A percentile compares a stretch with the other conserved stretches of the same genome.
Evolutionary conservation across 1,140 invertebrate species (phyloP).

Genomic region (Anthonomus grandis): DNA sequence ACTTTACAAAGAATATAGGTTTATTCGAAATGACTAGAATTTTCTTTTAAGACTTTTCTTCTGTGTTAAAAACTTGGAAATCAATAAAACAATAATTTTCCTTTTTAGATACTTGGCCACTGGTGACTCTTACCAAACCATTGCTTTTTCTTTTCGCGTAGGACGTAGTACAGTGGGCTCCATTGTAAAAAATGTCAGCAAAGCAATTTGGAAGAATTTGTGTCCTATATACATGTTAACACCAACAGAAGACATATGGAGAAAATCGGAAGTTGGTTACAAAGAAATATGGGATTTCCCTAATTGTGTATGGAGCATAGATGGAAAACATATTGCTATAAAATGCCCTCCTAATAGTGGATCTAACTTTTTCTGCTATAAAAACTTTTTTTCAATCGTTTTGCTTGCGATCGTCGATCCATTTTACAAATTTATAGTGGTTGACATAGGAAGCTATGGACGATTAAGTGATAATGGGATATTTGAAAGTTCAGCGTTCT

Average conservation of each 20-base stretch:
- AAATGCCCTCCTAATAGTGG: too few species aligned
- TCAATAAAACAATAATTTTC: neutral
- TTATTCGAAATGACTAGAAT: neutral
- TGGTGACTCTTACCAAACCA: neutral
- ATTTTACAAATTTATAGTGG: constrained; percentile 12
- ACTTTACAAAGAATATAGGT: too few species aligned
- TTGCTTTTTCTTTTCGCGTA: neutral
- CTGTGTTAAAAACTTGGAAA: neutral
- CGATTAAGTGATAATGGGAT: constrained; percentile 7
- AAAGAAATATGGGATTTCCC: constrained; percentile 4
- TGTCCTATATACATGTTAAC: neutral
- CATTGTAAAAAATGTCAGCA: neutral
- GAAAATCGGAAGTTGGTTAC: neutral
- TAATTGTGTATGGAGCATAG: neutral
- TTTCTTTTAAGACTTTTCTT: neutral
- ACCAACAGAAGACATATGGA: neutral
- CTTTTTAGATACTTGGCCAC: constrained; percentile 1
- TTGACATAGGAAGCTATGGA: constrained; percentile 13
- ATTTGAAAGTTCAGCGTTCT: constrained; percentile 4
- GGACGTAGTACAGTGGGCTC: neutral
- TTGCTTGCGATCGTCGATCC: constrained; percentile 13
- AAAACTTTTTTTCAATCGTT: constrained; percentile 10
- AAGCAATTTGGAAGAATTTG: constrained; percentile 1
- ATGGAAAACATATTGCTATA: too few species aligned
- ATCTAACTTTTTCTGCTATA: too few species aligned